Percentiles rank a stretch among this genome's conserved stretches.
phyloP scores from a whole-genome alignment of 2,888 invertebrate species.

The Frankliniella fusca region DNA sequence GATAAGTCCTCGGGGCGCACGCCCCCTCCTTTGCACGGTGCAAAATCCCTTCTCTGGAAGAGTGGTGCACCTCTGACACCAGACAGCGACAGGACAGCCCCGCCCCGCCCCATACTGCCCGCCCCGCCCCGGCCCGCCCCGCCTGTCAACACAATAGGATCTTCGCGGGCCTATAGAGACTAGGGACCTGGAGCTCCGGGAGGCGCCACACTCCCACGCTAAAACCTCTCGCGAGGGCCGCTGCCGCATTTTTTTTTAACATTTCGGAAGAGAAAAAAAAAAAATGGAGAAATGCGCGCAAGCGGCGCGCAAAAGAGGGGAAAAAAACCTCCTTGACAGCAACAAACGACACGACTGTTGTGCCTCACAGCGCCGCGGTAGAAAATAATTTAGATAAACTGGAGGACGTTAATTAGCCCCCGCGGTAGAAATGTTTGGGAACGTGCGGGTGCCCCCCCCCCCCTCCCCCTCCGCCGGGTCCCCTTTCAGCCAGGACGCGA shows the following conservation, averaged over 20 bases:
- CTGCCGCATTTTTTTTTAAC: neutral
- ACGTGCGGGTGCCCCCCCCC: neutral
- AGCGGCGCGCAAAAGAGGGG: neutral
- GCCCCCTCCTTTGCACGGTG: no score
- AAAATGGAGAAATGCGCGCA: neutral
- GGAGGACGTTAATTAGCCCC: neutral
- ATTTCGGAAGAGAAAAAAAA: neutral
- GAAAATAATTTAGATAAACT: slow-evolving; percentile 7
- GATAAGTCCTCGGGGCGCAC: no score
- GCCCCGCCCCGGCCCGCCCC: neutral
- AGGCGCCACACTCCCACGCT: neutral
- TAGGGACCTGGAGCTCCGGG: neutral
- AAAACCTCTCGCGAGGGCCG: neutral
- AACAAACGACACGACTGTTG: no score
- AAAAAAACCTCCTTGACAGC: neutral
- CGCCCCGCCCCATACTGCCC: no score
- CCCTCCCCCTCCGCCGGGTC: no score
- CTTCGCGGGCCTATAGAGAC: neutral
- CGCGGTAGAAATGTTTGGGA: neutral
- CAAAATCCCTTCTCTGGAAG: no score
- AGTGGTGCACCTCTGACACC: no score
- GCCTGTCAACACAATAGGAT: neutral
- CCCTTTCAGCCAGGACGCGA: no score
- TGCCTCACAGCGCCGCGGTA: neutral
- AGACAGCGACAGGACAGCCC: no score